A percentile compares a stretch with the other conserved stretches of the same genome.
phyloP scores from a whole-genome alignment of 2,797 vertebrate genomes.

The Chloroceryle amazona region DNA sequence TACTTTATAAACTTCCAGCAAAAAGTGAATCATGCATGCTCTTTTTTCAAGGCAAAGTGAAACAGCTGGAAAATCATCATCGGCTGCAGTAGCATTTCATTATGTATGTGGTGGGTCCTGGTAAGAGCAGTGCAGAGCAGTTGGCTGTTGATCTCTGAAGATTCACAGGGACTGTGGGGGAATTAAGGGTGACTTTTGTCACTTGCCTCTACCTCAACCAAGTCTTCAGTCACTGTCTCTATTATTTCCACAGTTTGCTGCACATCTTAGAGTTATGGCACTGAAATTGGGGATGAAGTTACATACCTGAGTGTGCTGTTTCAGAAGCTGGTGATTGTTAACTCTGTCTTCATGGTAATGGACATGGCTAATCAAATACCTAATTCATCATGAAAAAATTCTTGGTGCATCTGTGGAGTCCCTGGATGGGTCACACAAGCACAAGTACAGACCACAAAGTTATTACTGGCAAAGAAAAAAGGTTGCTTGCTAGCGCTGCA shows the following conservation, averaged over 20 bases:
- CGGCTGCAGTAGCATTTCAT: neutral
- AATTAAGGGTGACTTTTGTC: neutral
- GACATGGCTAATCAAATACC: neutral
- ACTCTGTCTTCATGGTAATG: neutral
- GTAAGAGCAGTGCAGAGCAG: neutral
- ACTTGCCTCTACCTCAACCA: neutral
- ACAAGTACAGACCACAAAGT: neutral
- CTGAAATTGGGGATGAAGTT: neutral
- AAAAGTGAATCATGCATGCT: neutral
- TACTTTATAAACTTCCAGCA: neutral
- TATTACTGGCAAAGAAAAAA: neutral
- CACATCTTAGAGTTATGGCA: neutral
- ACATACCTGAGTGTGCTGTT: neutral
- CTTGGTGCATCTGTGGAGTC: neutral
- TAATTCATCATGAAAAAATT: neutral
- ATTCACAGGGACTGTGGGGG: neutral
- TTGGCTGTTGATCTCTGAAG: neutral
- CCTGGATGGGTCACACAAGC: neutral
- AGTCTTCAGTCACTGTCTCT: neutral
- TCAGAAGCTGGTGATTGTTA: neutral
- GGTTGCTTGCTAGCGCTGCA: neutral
- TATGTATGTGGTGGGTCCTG: neutral
- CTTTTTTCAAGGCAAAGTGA: neutral
- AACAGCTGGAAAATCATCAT: neutral
- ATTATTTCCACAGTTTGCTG: neutral